Percentiles rank a stretch among this genome's conserved stretches.
These are phyloP conservation scores for Drosophila paulistorum DNA, from an alignment of 1,140 invertebrate genomes.

Conservation along the genomic window DNA sequence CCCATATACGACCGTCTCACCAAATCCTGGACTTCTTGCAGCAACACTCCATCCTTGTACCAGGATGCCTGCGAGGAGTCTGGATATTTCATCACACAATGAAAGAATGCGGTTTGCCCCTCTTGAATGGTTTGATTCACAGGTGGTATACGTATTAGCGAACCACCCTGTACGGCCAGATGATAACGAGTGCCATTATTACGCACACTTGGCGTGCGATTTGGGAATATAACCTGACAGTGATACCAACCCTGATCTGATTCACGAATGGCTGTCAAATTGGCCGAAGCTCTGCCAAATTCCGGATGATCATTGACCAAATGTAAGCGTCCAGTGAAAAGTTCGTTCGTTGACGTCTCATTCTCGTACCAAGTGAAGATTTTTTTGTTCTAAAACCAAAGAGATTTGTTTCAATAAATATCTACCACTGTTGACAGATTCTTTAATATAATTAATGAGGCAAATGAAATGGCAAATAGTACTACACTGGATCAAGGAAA, in stretches of 20 bases:
- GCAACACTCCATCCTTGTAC: slow-evolving; percentile 87
- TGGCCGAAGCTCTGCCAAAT: slow-evolving; percentile 91
- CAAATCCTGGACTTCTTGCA: slow-evolving; percentile 87
- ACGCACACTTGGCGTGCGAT: slow-evolving; percentile 90
- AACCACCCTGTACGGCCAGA: slow-evolving; percentile 89
- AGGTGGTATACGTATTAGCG: slow-evolving; percentile 87
- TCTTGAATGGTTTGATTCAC: slow-evolving; percentile 95
- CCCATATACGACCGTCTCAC: slow-evolving; percentile 85
- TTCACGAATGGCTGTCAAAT: slow-evolving; percentile 94
- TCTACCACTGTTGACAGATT: not conserved
- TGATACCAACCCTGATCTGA: slow-evolving; percentile 96
- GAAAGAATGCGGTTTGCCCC: slow-evolving; percentile 91
- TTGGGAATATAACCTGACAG: slow-evolving; percentile 94
- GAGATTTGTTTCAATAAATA: not conserved
- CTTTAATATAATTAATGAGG: no score
- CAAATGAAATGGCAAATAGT: no score
- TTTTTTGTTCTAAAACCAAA: slow-evolving; percentile 85
- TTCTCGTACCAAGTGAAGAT: slow-evolving; percentile 93
- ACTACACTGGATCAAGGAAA: no score
- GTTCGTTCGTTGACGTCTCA: slow-evolving; percentile 87
- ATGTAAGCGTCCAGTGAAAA: slow-evolving; percentile 90
- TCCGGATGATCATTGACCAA: slow-evolving; percentile 84
- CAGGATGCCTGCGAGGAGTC: slow-evolving; percentile 86
- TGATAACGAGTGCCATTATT: slow-evolving; percentile 96
- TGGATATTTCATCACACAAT: slow-evolving; percentile 89